Base-by-base conservation (phyloP, 2,888 invertebrate species). In the Pyrrhia umbra region DNA sequence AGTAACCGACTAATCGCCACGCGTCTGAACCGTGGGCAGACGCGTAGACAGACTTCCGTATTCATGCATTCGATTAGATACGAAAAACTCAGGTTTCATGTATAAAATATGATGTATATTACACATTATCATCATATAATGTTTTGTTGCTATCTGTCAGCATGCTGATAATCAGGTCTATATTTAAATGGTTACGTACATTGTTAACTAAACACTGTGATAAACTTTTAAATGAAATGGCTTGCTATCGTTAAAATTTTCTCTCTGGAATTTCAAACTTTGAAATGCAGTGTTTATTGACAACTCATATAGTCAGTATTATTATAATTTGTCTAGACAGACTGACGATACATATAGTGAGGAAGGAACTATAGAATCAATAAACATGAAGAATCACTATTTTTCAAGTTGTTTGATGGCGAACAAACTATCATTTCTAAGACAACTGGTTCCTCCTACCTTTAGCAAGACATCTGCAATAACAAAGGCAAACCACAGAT, bases 111-210 rank as follows among this genome's bases (percentile, higher is more conserved):
- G n/a, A 47, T 3, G 1, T 34, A 68, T 4, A 21, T 27, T 27
- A 1, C 5, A 60, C 18, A 15, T 43, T 69, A 69, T 37, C 47
- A 69, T 27, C 47, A 27, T 27, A 42, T 13, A 42, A n/a, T n/a
- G n/a, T 25, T 34, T 47, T 15, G 5, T 23, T n/a, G 10, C 13
- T 20, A 68, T 69, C 40, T 67, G 9, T 20, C 30, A n/a, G 45
- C 21, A 25, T 37, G 13, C 46, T 25, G 25, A 43, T 25, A 68
- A 59, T 46, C 27, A 46, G 13, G 23, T 6, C 68, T 18, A 15
- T 49, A 43, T 63, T 43, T 63, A 52, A 49, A 54, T 30, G 34
- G 18, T 16, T 2, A 15, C n/a, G 34, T 16, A 42, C n/a, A 18
- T 37, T 45, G 62, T 46, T 61, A 30, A 51, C 16, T 45, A 18